Conservation (phyloP, 2,888 invertebrate species). For the Nephrocerus scutellatus region DNA sequence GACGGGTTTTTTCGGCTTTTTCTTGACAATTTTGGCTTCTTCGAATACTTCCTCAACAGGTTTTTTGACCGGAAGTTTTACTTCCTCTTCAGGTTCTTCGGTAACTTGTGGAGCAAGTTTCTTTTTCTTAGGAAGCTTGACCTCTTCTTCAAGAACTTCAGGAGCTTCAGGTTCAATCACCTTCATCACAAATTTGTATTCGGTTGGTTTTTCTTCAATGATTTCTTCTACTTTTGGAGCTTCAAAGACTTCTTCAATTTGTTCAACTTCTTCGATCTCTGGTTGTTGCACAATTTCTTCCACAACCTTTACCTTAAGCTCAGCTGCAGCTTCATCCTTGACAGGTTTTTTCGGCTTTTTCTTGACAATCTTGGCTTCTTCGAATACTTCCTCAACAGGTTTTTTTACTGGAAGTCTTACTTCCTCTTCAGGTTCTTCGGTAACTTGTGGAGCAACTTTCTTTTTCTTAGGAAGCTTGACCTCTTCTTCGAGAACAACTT, state of each 20-base stretch:
- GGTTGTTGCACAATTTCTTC: slow-evolving; percentile 20
- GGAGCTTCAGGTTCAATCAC: slow-evolving; percentile 11
- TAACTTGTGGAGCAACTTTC: slow-evolving; percentile 16
- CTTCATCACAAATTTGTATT: slow-evolving; percentile 12
- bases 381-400: slow-evolving; percentile 17
- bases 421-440: slow-evolving; percentile 30
- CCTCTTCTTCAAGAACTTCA: slow-evolving; percentile 19
- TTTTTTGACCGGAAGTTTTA: slow-evolving; percentile 30
- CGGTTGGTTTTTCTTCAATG: slow-evolving; percentile 12
- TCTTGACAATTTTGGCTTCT: slow-evolving; percentile 34
- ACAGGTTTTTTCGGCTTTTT: slow-evolving; percentile 35
- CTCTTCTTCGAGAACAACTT: slow-evolving; percentile 19
- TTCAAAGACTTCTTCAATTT: slow-evolving; percentile 29
- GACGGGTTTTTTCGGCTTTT: slow-evolving; percentile 34
- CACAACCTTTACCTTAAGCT: slow-evolving; percentile 30
- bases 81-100: slow-evolving; percentile 34
- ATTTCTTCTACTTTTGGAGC: slow-evolving; percentile 24
- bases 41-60: slow-evolving; percentile 30
- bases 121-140: slow-evolving; percentile 25
- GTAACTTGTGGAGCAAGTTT: slow-evolving; percentile 20
- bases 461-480: slow-evolving; percentile 28
- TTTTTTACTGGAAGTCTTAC: slow-evolving; percentile 27
- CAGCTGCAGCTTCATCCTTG: slow-evolving; percentile 32
- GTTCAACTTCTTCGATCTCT: slow-evolving; percentile 24
- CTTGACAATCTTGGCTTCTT: slow-evolving; percentile 20